phyloP scores from a whole-genome alignment of 2,113 vertebrate genomes.

The Eptesicus fuscus region DNA sequence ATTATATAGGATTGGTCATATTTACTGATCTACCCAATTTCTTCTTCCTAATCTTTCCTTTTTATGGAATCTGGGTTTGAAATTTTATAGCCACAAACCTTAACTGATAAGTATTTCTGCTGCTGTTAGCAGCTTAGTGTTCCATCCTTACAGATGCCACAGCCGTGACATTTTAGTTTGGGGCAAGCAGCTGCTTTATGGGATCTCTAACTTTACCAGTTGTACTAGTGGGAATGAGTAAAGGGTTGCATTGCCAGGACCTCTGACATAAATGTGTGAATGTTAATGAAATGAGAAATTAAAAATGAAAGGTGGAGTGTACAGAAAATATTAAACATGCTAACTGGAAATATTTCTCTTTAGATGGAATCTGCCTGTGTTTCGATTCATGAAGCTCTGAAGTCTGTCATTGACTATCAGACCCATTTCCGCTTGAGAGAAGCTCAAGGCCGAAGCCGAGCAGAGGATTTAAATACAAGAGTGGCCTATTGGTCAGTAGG shows the following conservation, averaged over 20 bases:
- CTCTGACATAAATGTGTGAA: neutral
- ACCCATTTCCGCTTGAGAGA: slow-evolving; percentile 97
- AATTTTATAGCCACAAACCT: neutral
- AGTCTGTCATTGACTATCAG: slow-evolving; percentile 97
- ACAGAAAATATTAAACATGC: neutral
- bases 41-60: neutral
- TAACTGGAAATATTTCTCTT: slow-evolving; percentile 55
- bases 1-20: neutral
- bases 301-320: neutral
- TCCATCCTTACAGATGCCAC: neutral
- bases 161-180: neutral
- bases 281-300: neutral
- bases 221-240: neutral
- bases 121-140: neutral
- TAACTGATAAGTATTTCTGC: neutral
- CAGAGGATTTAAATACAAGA: slow-evolving; percentile 96
- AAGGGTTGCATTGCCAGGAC: neutral
- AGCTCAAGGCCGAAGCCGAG: slow-evolving; percentile 96
- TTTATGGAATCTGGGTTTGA: neutral
- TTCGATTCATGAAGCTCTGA: slow-evolving; percentile 97
- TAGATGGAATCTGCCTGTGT: slow-evolving; percentile 99
- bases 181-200: neutral
- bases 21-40: neutral
- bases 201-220: neutral
- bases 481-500: slow-evolving; percentile 99